Conservation (phyloP, 2,797 vertebrate species). For the Tolypeutes matacus region DNA sequence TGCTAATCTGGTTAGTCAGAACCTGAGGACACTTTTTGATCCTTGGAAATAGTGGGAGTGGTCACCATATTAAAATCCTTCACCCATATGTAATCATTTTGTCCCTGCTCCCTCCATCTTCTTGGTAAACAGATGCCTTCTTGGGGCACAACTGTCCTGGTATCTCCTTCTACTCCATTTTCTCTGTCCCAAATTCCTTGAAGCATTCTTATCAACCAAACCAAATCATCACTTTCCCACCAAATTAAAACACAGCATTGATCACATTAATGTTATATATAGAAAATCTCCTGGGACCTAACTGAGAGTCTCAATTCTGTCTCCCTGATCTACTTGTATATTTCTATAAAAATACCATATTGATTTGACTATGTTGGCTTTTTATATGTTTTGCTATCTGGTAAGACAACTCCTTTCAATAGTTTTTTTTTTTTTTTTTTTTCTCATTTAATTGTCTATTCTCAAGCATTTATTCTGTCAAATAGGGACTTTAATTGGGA, state of each 20-base stretch:
- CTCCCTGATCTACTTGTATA: not conserved
- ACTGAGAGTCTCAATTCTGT: not conserved
- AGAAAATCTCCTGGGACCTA: not conserved
- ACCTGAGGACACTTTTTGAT: not conserved
- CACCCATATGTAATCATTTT: not conserved
- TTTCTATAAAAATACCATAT: not conserved
- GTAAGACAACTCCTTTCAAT: not conserved
- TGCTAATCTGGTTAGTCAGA: not conserved
- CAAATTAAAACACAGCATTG: not conserved
- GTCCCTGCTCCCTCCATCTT: not conserved
- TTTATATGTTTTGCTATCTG: not conserved
- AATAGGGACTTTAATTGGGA: not conserved
- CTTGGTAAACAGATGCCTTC: not conserved
- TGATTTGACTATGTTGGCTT: not conserved
- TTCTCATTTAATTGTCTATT: not conserved
- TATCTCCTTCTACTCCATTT: no score
- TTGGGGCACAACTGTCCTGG: no score
- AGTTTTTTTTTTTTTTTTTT: not conserved
- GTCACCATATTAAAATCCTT: not conserved
- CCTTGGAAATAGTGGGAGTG: not conserved
- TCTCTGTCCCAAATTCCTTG: no score
- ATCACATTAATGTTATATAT: not conserved
- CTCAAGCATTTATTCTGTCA: not conserved
- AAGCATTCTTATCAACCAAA: no score
- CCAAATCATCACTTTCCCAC: no score